These are phyloP conservation scores for Limnephilus lunatus DNA, from an alignment of 2,888 invertebrate genomes.

Conservation along the genomic window DNA sequence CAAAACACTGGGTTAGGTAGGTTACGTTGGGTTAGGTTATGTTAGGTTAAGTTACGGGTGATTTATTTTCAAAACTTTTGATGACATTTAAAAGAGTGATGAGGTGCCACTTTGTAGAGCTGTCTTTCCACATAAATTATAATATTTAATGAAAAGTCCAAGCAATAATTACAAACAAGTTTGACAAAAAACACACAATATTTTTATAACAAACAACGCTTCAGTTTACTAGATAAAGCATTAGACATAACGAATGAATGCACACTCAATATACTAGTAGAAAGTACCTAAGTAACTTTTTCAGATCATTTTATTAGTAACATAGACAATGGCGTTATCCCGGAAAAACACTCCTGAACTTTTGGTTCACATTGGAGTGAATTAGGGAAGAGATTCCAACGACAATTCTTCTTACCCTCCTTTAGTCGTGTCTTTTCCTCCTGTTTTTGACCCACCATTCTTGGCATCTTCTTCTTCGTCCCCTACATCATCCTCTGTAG, in stretches of 20 bases:
- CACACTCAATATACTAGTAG: background rate
- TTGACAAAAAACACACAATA: background rate
- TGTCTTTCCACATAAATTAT: background rate
- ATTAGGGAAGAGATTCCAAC: constrained; percentile 49
- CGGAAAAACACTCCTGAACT: background rate
- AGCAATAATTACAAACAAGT: too few relatives aligned
- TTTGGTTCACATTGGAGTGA: background rate
- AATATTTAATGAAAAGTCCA: background rate
- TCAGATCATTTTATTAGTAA: too few relatives aligned
- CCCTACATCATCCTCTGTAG: constrained; percentile 4
- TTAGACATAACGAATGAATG: background rate
- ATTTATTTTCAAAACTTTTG: too few relatives aligned
- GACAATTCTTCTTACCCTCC: constrained; percentile 33
- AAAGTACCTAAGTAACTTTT: too few relatives aligned
- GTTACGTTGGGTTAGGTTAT: too few relatives aligned
- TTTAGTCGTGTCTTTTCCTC: background rate
- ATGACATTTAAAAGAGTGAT: too few relatives aligned
- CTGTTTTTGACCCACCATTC: background rate
- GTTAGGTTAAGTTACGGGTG: too few relatives aligned
- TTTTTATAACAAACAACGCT: background rate
- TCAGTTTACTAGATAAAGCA: background rate
- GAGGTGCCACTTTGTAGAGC: too few relatives aligned
- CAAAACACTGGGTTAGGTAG: too few relatives aligned
- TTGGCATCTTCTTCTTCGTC: background rate
- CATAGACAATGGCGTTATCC: too few relatives aligned